Evolutionary conservation across 2,888 invertebrate genomes (phyloP).

Genomic region (Nezara viridula): DNA sequence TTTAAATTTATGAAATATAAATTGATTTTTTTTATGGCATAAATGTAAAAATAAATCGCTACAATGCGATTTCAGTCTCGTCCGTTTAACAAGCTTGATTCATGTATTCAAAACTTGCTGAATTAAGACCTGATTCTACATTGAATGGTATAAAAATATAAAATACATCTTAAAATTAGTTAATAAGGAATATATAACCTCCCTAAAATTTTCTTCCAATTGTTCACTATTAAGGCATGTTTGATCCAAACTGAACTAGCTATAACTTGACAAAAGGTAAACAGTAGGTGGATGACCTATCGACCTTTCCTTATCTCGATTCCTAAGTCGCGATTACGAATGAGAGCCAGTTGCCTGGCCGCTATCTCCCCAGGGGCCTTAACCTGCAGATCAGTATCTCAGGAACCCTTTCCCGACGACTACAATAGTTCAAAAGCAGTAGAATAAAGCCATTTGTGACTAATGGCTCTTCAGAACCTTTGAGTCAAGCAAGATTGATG

Average conservation of each 20-base stretch:
- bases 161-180: too few species aligned
- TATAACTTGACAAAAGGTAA: background rate
- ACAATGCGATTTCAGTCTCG: too few species aligned
- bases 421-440: background rate
- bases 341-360: background rate
- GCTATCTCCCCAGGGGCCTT: background rate
- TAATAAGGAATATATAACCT: too few species aligned
- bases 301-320: conserved; percentile 28
- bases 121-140: too few species aligned
- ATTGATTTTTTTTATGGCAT: too few species aligned
- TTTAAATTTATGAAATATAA: too few species aligned
- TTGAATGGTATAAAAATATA: too few species aligned
- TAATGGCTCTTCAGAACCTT: background rate
- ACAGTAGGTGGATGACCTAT: conserved; percentile 33
- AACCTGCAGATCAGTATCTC: background rate
- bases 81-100: too few species aligned
- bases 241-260: background rate
- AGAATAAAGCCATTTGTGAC: background rate
- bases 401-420: background rate
- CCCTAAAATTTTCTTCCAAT: background rate
- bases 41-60: too few species aligned
- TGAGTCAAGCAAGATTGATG: background rate
- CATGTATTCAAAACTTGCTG: too few species aligned
- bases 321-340: background rate
- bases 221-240: background rate